These are phyloP conservation scores for Phenganax subtilis DNA, from an alignment of 92 coral and sea anemone species.

Conservation along the genomic window DNA sequence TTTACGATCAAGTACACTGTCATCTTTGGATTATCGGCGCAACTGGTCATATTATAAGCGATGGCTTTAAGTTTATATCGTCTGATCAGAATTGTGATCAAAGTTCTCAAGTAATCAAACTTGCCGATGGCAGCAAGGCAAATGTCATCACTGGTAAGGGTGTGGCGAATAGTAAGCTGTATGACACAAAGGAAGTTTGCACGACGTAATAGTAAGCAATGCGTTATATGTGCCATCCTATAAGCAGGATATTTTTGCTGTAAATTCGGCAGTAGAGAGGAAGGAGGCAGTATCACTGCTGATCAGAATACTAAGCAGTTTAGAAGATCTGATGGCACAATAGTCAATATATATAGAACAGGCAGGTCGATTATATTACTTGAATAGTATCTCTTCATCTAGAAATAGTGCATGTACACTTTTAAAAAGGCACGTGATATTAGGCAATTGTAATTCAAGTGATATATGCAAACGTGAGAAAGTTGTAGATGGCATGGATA, in stretches of 20 bases:
- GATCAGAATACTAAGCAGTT: constrained; percentile 12
- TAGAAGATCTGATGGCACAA: constrained; percentile 3
- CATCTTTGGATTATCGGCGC: constrained; percentile 24
- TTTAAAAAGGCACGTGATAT: not conserved
- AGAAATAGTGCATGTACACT: constrained; percentile 16
- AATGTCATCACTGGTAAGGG: constrained; percentile 28
- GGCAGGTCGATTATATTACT: too few species aligned
- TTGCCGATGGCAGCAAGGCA: constrained; percentile 44
- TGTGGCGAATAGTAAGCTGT: constrained; percentile 7
- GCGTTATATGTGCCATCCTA: constrained; percentile 44
- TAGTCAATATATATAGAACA: too few species aligned
- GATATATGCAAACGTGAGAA: too few species aligned
- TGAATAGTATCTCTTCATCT: too few species aligned
- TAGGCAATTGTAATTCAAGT: too few species aligned
- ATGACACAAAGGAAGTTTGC: constrained; percentile 16
- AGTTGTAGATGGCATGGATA: constrained; percentile 54
- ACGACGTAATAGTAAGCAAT: constrained; percentile 25
- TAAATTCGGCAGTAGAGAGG: constrained; percentile 37
- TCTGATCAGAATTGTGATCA: constrained; percentile 21
- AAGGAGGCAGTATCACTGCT: constrained; percentile 27
- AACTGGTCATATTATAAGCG: constrained; percentile 27
- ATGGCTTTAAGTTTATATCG: constrained; percentile 19
- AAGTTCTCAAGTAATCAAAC: constrained; percentile 22
- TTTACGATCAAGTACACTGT: not conserved
- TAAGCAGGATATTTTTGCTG: constrained; percentile 39